Evolutionary conservation across 35 echinoderm and acorn worm species (phyloP), one percentile per base, ranked within the genome.

Genomic region (Nesometra sesokonis): DNA sequence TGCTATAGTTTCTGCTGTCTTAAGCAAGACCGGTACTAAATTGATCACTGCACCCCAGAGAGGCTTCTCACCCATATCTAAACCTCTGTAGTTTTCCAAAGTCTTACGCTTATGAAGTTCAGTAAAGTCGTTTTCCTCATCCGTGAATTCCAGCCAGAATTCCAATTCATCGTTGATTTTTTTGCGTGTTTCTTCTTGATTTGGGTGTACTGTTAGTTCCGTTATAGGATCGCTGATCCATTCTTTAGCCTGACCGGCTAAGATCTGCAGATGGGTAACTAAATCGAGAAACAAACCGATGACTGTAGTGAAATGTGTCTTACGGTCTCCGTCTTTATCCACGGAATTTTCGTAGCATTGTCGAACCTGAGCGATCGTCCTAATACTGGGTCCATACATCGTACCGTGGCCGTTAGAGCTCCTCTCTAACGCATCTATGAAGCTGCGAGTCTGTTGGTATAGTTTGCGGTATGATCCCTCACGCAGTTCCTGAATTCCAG

Each of bases 41-140:
- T 98, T 98, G 4, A 98, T 85, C 40, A 98, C 95, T 17, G 95
- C 95, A 7, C 95, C 95, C 92, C 92, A 98, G 0, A 91, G 23
- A 30, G 92, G 46, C 11, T 94, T 92, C 78, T 98, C 95, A 27
- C 95, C 95, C 8, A 90, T 90, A 35, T 98, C 94, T 47, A 98
- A 80, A 30, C 95, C 95, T 15, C 95, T 89, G 78, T 94, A 94
- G 32, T 94, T 87, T 76, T 98, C 95, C 34, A 94, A 67, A 32
- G 95, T 98, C 81, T 91, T 94, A 77, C 92, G 78, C 36, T 93
- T 84, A 81, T 93, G 90, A 27, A 98, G 82, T n/a, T 98, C 95
- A 33, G 80, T 87, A 43, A 98, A 98, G 76, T 98, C 87, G 43
- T 89, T 98, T 52, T 94, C 87, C 88, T 98, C 95, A 76, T 94